Percentiles rank a stretch among this genome's conserved stretches.
Evolutionary conservation across 2,797 vertebrate species (phyloP).

Genomic region (Manis javanica): DNA sequence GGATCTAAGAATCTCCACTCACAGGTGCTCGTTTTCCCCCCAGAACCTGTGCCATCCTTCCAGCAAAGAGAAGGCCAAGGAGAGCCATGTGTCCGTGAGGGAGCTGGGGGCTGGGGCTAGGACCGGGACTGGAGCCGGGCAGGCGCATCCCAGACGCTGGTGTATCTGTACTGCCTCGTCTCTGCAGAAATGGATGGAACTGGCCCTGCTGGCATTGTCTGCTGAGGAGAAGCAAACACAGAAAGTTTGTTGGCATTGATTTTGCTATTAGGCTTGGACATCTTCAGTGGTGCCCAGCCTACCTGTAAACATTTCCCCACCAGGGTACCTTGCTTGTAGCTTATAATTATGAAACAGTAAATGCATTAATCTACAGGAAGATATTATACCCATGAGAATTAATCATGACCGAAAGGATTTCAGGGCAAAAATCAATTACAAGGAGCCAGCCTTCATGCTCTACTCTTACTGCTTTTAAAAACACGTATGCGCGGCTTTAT

Average conservation of each 20-base stretch:
- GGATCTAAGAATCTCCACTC: slow-evolving; percentile 29
- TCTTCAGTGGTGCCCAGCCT: slow-evolving; percentile 56
- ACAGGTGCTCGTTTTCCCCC: slow-evolving; percentile 21
- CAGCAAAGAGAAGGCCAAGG: neutral
- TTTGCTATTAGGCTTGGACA: slow-evolving; percentile 73
- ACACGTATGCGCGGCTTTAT: neutral
- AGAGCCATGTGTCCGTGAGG: neutral
- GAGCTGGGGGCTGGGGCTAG: too few species aligned
- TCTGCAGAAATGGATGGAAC: neutral
- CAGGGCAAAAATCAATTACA: slow-evolving; percentile 42
- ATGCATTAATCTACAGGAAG: slow-evolving; percentile 71
- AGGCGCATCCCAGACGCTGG: neutral
- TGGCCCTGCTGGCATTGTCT: neutral
- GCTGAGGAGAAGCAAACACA: neutral
- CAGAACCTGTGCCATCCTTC: neutral
- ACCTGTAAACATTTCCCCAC: slow-evolving; percentile 66
- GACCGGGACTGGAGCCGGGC: too few species aligned
- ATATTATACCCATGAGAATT: slow-evolving; percentile 35
- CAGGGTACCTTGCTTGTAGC: slow-evolving; percentile 65
- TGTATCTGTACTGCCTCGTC: neutral
- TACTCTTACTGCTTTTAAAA: slow-evolving; percentile 31
- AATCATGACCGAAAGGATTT: slow-evolving; percentile 48
- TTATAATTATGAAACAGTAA: slow-evolving; percentile 77
- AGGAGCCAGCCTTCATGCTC: slow-evolving; percentile 33
- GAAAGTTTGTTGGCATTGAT: slow-evolving; percentile 47